Base-by-base conservation (phyloP, 2,113 vertebrate species). In the Pardalotus punctatus region DNA sequence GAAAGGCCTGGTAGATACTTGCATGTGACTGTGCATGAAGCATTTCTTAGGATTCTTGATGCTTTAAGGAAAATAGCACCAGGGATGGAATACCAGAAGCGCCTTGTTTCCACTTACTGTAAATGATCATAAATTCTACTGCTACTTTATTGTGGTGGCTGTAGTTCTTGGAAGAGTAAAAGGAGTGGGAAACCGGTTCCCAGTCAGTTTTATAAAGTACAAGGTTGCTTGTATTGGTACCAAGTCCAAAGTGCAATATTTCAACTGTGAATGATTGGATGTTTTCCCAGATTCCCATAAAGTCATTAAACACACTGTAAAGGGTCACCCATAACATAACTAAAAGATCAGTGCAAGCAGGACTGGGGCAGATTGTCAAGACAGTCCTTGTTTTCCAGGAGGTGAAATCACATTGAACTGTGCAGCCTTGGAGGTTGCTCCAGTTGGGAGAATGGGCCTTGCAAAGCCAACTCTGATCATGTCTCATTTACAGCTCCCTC, bases 211-310 rank as follows among this genome's bases (percentile, higher is more conserved):
- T 94, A 94, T 92, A 76, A 93, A 86, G 90, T 90, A 88, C 80
- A 81, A 88, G 82, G 82, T 93, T 96, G 93, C 92, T 95, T 95
- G 88, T 96, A 88, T 90, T 95, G 92, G 94, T 96, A 96, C 56
- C 43, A 78, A 88, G 36, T 94, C 93, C 60, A 67, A 83, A 94
- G 91, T 81, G 77, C 96, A 95, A 20, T 91, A 95, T 95, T 95
- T 96, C 61, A 84, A 10, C 86, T 74, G 29, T 93, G 95, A 97
- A 96, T 94, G 89, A 91, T 88, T 94, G 94, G 91, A 92, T 22
- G 14, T 61, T 89, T 95, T 97, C 96, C 94, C 94, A 95, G 91
- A 88, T 92, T 92, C 86, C 80, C 88, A 92, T 92, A 95, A 95
- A 96, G 83, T 83, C 93, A 91, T 96, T 95, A 96, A 94, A 92